Conservation (phyloP, 2,888 invertebrate species). For the Dryobotodes eremita region DNA sequence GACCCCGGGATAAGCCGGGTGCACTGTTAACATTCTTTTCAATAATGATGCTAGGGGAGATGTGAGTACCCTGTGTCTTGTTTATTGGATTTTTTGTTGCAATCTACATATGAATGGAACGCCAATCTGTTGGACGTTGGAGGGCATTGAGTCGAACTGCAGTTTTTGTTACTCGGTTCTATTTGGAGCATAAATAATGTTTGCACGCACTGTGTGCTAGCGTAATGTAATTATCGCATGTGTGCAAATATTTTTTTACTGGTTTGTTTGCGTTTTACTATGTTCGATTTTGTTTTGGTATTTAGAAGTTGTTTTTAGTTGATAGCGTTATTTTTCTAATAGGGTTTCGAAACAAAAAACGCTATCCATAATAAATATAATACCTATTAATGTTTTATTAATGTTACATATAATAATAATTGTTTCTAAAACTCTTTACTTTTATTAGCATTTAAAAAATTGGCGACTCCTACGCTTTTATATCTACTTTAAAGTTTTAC, state of each 20-base stretch:
- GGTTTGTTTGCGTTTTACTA: slow-evolving; percentile 42
- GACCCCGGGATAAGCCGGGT: slow-evolving; percentile 88
- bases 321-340: background rate
- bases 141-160: slow-evolving; percentile 78
- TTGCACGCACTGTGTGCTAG: slow-evolving; percentile 53
- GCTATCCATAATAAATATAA: background rate
- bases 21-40: slow-evolving; percentile 90
- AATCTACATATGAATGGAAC: slow-evolving; percentile 90
- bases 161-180: slow-evolving; percentile 77
- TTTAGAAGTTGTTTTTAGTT: slow-evolving; percentile 43
- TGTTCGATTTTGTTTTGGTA: slow-evolving; percentile 35
- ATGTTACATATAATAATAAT: background rate
- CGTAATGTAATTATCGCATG: slow-evolving; percentile 68
- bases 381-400: no score
- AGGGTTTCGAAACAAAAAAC: slow-evolving; percentile 21
- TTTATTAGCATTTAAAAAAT: background rate
- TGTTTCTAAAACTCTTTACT: background rate
- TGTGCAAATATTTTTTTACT: slow-evolving; percentile 60
- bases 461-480: slow-evolving; percentile 76
- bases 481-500: slow-evolving; percentile 82
- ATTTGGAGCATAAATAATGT: slow-evolving; percentile 66
- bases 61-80: slow-evolving; percentile 86
- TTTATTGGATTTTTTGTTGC: slow-evolving; percentile 91
- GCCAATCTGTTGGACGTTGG: slow-evolving; percentile 86
- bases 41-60: slow-evolving; percentile 89